Base-by-base conservation (phyloP, 1,140 invertebrate species). In the Drosophila micromelanica region DNA sequence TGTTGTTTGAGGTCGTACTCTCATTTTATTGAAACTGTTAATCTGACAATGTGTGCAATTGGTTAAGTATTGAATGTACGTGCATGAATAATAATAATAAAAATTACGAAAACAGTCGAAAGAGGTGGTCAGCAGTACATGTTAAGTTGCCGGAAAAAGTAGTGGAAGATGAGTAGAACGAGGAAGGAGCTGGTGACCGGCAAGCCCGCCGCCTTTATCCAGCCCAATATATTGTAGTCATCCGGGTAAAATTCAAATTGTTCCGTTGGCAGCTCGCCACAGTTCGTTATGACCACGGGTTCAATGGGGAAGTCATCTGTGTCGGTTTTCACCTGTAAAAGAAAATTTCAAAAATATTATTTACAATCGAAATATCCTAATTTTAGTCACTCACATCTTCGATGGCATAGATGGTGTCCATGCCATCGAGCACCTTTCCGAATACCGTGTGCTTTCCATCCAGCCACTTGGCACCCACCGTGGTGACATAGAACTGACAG, bases 401-500 rank as follows among this genome's bases (percentile, higher is more conserved):
- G 65, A 99, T 96, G 75, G 95, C 95, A 82, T 97, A 96, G 0
- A 98, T 95, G 0, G 98, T 93, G 70, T 96, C 95, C 92, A 97
- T 94, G n/a, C 97, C 97, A 74, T 95, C 94, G 3, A 96, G 91
- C 0, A 97, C 95, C 95, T 96, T 99, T 81, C 98, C 98, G 93
- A 99, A 98, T 5, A 99, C 96, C 4, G 97, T 97, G 91, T 99
- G 98, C 62, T 96, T 94, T 4, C 96, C 96, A 93, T 99, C 97
- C 46, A 99, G 92, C 98, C 98, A 99, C 3, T 96, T 95, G 0
- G 98, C 97, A 9, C 95, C 94, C 57, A 96, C 94, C 3, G 96
- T 97, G 5, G 97, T 98, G 87, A 99, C 98, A 92, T 99, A 98
- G 92, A 99, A 99, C 92, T 99, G 98, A 80, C 97, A 99, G 30